Base-by-base conservation (phyloP, 2,888 invertebrate genomes). In the Leucania comma region DNA sequence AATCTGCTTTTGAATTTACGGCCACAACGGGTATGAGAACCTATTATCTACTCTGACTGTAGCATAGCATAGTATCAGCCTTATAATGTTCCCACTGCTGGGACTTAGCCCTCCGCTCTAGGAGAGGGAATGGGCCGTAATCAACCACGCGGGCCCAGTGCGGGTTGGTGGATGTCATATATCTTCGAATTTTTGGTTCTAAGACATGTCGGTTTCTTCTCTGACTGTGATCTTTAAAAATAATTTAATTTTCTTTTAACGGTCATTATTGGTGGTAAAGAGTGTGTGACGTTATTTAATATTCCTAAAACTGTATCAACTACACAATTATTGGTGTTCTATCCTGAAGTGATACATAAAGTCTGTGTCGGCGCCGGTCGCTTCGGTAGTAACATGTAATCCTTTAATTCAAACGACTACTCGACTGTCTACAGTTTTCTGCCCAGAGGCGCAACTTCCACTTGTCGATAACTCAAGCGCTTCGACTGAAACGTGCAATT, bases 401-500 rank as follows among this genome's bases (percentile, higher is more conserved):
- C 50, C 57, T 42, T 50, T 80, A 75, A 80, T 50, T 66, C 51
- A 53, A 75, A 54, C 29, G 17, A 22, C 29, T 26, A 59, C 38
- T 22, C 20, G 20, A 42, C 54, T 35, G 80, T 60, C 20, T 50
- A 51, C 42, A 56, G 54, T 66, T 74, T 62, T 62, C 56, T 63
- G 46, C 69, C 69, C 65, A 54, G 53, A 59, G 76, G 61, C 29
- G 32, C 3, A 20, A 57, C 59, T 69, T 65, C 46, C n/a, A 48
- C 48, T 77, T 71, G 66, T 64, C 48, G 42, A 60, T 76, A 76
- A 69, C 38, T 78, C 66, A 66, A 59, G 51, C 17, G 20, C 58
- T 69, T 76, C 51, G 1, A 35, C 32, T 29, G 35, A 64, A 78
- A 80, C 48, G 48, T 58, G 68, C 68, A 66, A 80, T 80, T 76